phyloP scores from a whole-genome alignment of 2,113 vertebrate genomes.

The Zosterops lateralis region DNA sequence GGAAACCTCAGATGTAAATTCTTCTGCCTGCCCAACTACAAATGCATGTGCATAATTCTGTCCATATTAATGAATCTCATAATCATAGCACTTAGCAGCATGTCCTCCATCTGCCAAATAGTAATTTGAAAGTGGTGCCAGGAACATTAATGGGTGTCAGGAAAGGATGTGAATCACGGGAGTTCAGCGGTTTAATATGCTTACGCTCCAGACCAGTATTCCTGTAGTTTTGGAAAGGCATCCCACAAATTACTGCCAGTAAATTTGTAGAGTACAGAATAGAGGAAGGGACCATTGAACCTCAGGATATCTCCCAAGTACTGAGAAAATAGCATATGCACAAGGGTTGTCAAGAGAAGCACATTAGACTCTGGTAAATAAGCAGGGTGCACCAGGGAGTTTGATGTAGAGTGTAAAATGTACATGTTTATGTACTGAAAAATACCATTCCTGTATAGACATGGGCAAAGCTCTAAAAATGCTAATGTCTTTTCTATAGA shows the following conservation, averaged over 20 bases:
- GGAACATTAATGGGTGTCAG: constrained; percentile 31
- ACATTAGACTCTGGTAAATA: neutral
- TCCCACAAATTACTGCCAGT: neutral
- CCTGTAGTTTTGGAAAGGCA: neutral
- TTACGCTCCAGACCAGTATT: neutral
- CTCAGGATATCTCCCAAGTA: neutral
- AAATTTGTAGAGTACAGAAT: neutral
- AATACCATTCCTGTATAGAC: neutral
- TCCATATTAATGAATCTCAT: constrained; percentile 38
- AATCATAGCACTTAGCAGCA: constrained; percentile 46
- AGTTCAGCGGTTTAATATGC: neutral
- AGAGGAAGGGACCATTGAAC: neutral
- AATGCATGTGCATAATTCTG: neutral
- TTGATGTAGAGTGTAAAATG: neutral
- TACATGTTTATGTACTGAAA: neutral
- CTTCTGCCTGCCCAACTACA: constrained; percentile 3
- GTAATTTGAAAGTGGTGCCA: constrained; percentile 48
- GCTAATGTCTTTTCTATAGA: neutral
- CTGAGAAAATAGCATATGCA: neutral
- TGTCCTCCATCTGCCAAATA: constrained; percentile 42
- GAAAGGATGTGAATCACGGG: constrained; percentile 25
- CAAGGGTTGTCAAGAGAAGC: neutral
- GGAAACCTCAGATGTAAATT: constrained; percentile 12
- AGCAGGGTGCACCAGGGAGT: neutral
- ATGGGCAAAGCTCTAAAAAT: neutral